Conservation (phyloP, 2,113 vertebrate species). For the Amblyornis subalaris region DNA sequence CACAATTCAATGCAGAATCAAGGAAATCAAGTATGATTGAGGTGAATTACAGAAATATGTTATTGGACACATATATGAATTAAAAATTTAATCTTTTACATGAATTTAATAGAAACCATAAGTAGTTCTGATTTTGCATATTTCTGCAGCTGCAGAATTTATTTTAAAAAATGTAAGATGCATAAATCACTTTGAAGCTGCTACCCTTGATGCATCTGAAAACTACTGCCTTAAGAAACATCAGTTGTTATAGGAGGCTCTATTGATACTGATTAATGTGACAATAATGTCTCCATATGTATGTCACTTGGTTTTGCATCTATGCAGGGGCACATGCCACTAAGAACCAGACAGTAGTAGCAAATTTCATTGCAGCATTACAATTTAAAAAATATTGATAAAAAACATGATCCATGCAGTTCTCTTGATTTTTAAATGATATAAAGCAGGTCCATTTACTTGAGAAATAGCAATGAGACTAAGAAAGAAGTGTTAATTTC, state of each 20-base stretch:
- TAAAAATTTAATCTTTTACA: not conserved
- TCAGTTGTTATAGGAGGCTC: not conserved
- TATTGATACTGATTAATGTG: not conserved
- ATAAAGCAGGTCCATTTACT: not conserved
- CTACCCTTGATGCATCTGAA: not conserved
- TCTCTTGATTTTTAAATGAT: not conserved
- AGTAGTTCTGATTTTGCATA: not conserved
- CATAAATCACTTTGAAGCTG: not conserved
- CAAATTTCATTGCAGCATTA: not conserved
- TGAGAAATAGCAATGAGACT: not conserved
- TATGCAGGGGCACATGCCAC: not conserved
- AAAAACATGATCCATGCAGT: not conserved
- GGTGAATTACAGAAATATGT: not conserved
- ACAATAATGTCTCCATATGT: not conserved
- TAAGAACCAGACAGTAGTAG: not conserved
- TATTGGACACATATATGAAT: not conserved
- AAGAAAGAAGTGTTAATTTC: not conserved
- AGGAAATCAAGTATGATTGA: not conserved
- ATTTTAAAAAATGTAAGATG: not conserved
- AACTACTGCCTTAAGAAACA: not conserved
- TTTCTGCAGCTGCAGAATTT: not conserved
- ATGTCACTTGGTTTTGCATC: not conserved
- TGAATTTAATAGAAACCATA: not conserved
- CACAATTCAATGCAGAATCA: not conserved
- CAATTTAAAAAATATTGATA: not conserved